These are phyloP conservation scores for Amblyraja radiata DNA, from an alignment of 2,797 vertebrate genomes.

Conservation along the genomic window DNA sequence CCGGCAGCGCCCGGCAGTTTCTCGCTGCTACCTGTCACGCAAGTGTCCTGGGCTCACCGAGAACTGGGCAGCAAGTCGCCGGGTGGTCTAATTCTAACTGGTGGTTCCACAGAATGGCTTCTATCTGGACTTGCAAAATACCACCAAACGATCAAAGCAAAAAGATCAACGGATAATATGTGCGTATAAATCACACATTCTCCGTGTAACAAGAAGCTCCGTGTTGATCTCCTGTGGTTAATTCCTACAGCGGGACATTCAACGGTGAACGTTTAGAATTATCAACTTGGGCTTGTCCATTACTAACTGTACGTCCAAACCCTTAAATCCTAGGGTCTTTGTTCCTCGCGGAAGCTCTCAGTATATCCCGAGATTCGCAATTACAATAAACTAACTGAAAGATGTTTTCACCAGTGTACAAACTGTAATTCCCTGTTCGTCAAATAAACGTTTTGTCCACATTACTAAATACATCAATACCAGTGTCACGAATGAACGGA, in stretches of 20 bases:
- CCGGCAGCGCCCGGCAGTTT: not conserved
- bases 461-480: not conserved
- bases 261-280: not conserved
- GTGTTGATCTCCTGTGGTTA: not conserved
- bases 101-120: not conserved
- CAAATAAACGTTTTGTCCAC: not conserved
- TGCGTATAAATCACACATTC: not conserved
- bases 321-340: not conserved
- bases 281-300: not conserved
- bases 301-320: not conserved
- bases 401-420: not conserved
- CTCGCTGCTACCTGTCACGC: not conserved
- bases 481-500: not conserved
- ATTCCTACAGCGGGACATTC: not conserved
- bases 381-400: not conserved
- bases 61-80: not conserved
- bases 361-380: not conserved
- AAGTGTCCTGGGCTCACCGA: not conserved
- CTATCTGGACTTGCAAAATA: not conserved
- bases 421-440: not conserved
- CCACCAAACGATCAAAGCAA: not conserved
- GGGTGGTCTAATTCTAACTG: not conserved
- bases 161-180: not conserved
- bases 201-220: no score
- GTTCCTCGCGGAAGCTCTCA: not conserved